Conservation (phyloP, 2,797 vertebrate genomes). For the Lepus townsendii region DNA sequence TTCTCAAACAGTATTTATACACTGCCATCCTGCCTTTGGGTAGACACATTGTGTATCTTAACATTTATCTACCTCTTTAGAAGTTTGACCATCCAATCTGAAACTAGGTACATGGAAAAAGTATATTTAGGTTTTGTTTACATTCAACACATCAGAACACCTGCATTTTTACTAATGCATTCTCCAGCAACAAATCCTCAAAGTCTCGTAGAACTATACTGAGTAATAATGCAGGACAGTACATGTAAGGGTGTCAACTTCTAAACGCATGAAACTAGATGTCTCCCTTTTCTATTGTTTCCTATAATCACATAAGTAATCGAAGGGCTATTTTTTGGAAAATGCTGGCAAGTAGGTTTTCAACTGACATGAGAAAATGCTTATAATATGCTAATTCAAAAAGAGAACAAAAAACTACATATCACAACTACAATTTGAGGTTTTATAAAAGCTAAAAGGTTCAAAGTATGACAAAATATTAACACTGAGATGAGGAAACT, state of each 20-base stretch:
- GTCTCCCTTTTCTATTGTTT: constrained; percentile 19
- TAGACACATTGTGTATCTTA: neutral
- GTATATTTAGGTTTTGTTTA: constrained; percentile 27
- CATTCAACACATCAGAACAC: neutral
- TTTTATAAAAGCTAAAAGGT: constrained; percentile 4
- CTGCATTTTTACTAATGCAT: neutral
- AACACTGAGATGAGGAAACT: neutral
- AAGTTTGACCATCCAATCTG: neutral
- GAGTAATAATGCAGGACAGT: neutral
- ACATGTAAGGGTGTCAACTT: constrained; percentile 1
- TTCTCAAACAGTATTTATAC: neutral
- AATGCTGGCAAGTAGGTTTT: constrained; percentile 13
- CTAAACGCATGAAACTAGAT: neutral
- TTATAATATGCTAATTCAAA: constrained; percentile 37
- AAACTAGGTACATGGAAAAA: constrained; percentile 25
- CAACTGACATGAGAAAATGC: constrained; percentile 43
- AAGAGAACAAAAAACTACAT: neutral
- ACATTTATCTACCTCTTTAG: constrained; percentile 54
- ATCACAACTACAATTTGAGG: neutral
- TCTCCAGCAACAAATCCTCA: constrained; percentile 32
- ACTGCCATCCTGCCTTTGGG: neutral
- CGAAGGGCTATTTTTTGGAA: neutral
- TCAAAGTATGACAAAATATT: neutral
- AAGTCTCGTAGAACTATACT: neutral
- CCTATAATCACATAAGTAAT: neutral